phyloP scores from a whole-genome alignment of 2,797 vertebrate species.

The Morus bassanus region DNA sequence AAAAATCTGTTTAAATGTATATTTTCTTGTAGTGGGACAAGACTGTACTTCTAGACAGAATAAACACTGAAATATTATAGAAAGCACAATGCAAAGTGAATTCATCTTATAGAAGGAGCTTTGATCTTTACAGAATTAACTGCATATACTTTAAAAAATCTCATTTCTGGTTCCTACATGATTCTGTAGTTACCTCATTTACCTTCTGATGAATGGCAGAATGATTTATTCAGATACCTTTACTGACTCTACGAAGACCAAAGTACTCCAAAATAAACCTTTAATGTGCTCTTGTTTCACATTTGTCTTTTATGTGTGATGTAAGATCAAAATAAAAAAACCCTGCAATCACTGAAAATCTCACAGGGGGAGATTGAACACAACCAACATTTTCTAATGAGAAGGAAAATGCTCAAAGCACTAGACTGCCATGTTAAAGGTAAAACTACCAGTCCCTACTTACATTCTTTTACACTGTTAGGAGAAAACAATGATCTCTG shows the following conservation, averaged over 20 bases:
- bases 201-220: background rate
- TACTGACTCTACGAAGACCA: background rate
- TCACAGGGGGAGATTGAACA: rapidly evolving
- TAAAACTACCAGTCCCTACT: background rate
- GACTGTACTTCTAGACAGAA: conserved; percentile 7
- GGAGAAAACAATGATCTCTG: background rate
- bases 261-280: background rate
- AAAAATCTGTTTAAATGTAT: conserved; percentile 26
- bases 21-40: conserved; percentile 21
- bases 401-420: background rate
- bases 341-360: background rate
- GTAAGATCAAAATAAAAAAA: background rate
- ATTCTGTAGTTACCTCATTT: background rate
- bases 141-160: background rate
- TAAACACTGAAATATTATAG: background rate
- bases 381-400: background rate
- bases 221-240: background rate
- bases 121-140: background rate
- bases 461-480: background rate
- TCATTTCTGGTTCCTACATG: background rate
- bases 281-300: background rate
- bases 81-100: background rate
- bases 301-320: background rate
- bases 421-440: background rate
- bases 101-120: background rate